phyloP scores from a whole-genome alignment of 2,113 vertebrate species.

The Platichthys stellatus region DNA sequence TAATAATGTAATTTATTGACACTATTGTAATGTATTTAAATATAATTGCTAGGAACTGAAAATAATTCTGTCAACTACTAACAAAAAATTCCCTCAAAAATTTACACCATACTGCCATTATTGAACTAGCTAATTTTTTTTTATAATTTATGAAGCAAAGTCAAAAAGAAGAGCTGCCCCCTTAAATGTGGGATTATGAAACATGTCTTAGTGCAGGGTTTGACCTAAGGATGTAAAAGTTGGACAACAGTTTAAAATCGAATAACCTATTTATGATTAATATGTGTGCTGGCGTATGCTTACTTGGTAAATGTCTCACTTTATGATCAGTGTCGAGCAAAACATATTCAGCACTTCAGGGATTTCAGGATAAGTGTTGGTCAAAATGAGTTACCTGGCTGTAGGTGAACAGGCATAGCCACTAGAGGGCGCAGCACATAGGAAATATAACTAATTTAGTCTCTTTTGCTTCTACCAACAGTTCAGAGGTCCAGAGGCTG shows the following conservation, averaged over 20 bases:
- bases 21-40: no score
- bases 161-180: no score
- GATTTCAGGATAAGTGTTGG: background rate
- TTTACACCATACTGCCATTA: background rate
- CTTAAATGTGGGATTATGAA: background rate
- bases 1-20: no score
- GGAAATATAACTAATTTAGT: background rate
- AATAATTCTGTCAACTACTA: background rate
- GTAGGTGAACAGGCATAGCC: background rate
- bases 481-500: constrained; percentile 7
- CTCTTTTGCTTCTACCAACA: background rate
- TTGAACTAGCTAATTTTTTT: background rate
- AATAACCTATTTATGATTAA: background rate
- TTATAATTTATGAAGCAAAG: no score
- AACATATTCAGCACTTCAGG: background rate
- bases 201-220: background rate
- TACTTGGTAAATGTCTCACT: background rate
- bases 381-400: background rate
- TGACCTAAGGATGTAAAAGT: background rate
- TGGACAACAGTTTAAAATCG: background rate
- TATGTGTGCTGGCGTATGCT: background rate
- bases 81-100: background rate
- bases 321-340: background rate
- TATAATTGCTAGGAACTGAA: background rate
- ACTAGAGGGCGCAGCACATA: background rate